These are phyloP conservation scores for Caiman crocodilus DNA, from an alignment of 2,797 vertebrate genomes.

Conservation along the genomic window DNA sequence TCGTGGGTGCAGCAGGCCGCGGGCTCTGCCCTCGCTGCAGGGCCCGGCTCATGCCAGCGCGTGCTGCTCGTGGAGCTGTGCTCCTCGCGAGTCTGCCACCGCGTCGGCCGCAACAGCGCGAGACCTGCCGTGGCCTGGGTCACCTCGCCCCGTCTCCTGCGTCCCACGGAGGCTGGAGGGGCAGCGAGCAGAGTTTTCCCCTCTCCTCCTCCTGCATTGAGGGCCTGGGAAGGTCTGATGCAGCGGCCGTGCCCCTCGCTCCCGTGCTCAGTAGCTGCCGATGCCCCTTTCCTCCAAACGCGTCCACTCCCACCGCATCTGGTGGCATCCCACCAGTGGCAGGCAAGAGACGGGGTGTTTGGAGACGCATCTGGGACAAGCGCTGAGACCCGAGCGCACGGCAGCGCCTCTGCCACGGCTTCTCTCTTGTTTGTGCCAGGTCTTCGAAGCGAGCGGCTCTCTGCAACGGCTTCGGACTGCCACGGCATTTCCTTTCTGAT, in stretches of 20 bases:
- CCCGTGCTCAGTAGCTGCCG: too few relatives aligned
- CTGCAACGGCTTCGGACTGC: background rate
- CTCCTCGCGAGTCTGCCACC: background rate
- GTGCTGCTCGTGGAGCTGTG: background rate
- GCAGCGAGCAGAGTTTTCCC: too few relatives aligned
- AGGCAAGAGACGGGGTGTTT: background rate
- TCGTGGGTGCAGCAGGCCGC: background rate
- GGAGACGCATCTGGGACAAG: background rate
- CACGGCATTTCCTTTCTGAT: background rate
- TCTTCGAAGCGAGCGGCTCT: background rate
- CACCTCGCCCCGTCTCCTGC: background rate
- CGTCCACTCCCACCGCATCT: background rate
- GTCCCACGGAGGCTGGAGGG: too few relatives aligned
- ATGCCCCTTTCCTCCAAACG: too few relatives aligned
- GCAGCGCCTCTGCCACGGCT: background rate
- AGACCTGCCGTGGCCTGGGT: too few relatives aligned
- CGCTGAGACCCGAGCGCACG: accelerated
- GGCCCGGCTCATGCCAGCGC: background rate
- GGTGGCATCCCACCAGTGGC: background rate
- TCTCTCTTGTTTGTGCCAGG: accelerated
- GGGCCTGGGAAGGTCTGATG: too few relatives aligned
- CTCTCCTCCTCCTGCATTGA: too few relatives aligned
- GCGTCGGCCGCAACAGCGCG: too few relatives aligned
- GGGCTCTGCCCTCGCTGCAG: background rate
- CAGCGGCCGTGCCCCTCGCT: too few relatives aligned